Percentiles rank a stretch among this genome's conserved stretches.
These are phyloP conservation scores for Enteromius mattozi DNA, from an alignment of 2,797 vertebrate genomes.

Conservation along the genomic window DNA sequence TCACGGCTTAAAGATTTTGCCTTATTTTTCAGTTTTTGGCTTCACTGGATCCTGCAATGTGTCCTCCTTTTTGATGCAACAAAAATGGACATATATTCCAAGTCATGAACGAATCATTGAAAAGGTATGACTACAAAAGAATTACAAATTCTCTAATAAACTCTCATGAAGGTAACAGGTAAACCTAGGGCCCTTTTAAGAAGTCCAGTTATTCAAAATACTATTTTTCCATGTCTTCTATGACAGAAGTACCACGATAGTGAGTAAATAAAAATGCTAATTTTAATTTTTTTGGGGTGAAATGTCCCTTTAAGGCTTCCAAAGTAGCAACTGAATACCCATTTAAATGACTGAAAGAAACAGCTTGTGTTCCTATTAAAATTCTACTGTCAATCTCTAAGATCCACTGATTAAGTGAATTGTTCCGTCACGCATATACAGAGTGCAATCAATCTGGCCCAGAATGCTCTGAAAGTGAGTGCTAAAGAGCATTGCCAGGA, in stretches of 20 bases:
- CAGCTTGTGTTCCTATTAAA: constrained; percentile 6
- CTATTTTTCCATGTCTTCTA: background rate
- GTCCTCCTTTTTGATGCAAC: background rate
- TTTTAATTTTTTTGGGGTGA: background rate
- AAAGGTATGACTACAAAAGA: background rate
- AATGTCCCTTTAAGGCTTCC: background rate
- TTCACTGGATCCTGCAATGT: background rate
- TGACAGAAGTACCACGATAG: background rate
- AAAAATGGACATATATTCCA: background rate
- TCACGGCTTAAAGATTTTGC: background rate
- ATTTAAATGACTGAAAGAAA: background rate
- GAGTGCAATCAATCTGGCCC: constrained; percentile 42
- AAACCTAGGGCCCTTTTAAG: background rate
- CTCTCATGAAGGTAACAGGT: background rate
- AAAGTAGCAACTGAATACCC: background rate
- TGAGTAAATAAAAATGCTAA: background rate
- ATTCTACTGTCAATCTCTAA: constrained; percentile 14
- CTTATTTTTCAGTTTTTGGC: background rate
- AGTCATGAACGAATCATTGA: background rate
- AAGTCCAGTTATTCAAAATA: background rate
- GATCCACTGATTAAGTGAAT: constrained; percentile 40
- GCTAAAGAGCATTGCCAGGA: background rate
- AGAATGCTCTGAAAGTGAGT: constrained; percentile 25
- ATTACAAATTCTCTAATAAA: background rate
- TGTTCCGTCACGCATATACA: constrained; percentile 4